Base-by-base conservation (phyloP, 37 sponge, comb jelly and placozoan genomes). In the Halisarca cf. caerulea region DNA sequence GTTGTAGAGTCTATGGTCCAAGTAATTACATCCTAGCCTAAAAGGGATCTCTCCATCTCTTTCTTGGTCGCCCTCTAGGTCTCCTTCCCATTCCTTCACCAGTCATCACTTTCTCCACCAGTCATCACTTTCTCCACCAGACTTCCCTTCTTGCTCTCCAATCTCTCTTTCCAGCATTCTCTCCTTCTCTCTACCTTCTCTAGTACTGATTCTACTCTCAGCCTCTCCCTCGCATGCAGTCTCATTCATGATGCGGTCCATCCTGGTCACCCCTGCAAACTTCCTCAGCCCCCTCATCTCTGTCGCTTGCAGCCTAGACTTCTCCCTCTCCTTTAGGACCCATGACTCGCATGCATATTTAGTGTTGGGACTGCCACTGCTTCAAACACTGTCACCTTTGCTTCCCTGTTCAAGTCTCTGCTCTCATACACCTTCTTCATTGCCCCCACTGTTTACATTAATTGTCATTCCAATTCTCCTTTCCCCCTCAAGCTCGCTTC, bases 361-460 rank as follows among this genome's bases (percentile, higher is more conserved):
- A 71, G 73, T 71, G 73, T 71, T 71, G 73, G 73, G 41, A 37
- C 32, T 30, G 21, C 73, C 40, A 71, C 73, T 71, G 73, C 73
- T 71, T 71, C 73, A 37, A 38, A 71, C 8, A 71, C 73, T 71
- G 73, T 34, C 20, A 37, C 73, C 32, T 71, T 71, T 32, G 73
- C 73, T 71, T 71, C 73, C 41, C 73, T 71, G 73, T 37, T 71
- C 6, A 71, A 9, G 37, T 71, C 73, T 71, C 73, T 71, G 39
- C 73, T 71, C 39, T 11, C 73, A 71, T 71, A 71, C 73, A 71
- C 73, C 73, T 71, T 71, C 32, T 71, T 71, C 73, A 37, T 71
- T 38, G 73, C 73, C 73, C 73, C 73, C 73, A 71, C 73, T 71
- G 73, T 37, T 71, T 71, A 39, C 73, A 71, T 37, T 71, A 21